Base-by-base conservation (phyloP, 2,888 invertebrate genomes). In the Pseudanteris insignis region DNA sequence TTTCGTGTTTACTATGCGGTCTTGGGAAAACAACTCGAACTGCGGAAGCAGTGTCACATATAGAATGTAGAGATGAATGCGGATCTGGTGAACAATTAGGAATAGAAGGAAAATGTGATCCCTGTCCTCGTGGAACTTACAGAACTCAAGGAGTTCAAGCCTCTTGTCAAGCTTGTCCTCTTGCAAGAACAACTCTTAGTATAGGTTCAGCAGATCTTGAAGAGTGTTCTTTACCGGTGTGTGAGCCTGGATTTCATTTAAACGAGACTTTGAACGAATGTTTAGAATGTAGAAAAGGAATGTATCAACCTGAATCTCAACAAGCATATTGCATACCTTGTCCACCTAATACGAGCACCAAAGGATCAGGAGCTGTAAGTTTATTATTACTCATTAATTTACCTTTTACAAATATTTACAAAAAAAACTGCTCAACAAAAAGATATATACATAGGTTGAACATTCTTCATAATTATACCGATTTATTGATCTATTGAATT, bases 51-150 rank as follows among this genome's bases (percentile, higher is more conserved):
- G 91, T 92, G 0, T 92, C 94, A 0, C 85, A 85, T 47, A 89
- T 90, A 67, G 94, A 94, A 80, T 94, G 94, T 76, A 85, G 94
- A 50, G 95, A 95, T 73, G 96, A 96, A 74, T 96, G 96, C 76
- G 87, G 88, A 36, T 88, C 87, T 70, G 94, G 93, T 13, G 89
- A 91, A 82, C 93, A 94, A 72, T 81, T 94, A 41, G 92, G 91
- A 53, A 85, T 89, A 41, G 91, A 94, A 71, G 96, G 96, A 1
- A 90, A 90, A 37, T 96, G 96, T 77, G 94, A 95, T 75, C 88
- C 93, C 2, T 97, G 97, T 74, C 94, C 94, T 0, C 83, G 91
- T 37, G 96, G 94, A 37, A 91, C 90, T 0, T 94, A 89, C 81
- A 86, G 96, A 21, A 87, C 90, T 0, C 91, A 90, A 76, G 94